Percentiles rank a stretch among this genome's conserved stretches.
These are phyloP conservation scores for Echeneis naucrates DNA, from an alignment of 2,797 vertebrate genomes.

Conservation along the genomic window DNA sequence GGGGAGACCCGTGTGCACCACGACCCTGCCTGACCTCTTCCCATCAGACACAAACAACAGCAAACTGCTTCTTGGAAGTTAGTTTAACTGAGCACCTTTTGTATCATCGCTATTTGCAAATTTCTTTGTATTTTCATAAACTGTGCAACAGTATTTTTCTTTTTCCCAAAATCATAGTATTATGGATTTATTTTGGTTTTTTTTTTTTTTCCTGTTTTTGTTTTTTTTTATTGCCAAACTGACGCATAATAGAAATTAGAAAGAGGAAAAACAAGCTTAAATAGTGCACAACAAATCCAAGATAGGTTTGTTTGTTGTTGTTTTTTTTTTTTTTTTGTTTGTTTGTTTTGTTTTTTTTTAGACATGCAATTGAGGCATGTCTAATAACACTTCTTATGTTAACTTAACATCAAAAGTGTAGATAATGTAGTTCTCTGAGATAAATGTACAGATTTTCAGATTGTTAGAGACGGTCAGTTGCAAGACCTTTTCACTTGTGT, in stretches of 20 bases:
- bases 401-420: slow-evolving; percentile 57
- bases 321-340: slow-evolving; percentile 31
- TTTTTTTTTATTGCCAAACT: slow-evolving; percentile 72
- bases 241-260: slow-evolving; percentile 57
- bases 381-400: slow-evolving; percentile 39
- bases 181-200: slow-evolving; percentile 36
- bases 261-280: slow-evolving; percentile 53
- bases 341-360: slow-evolving; percentile 47
- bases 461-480: slow-evolving; percentile 72
- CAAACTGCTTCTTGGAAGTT: slow-evolving; percentile 92
- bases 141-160: slow-evolving; percentile 70
- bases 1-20: slow-evolving; percentile 92
- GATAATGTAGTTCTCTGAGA: slow-evolving; percentile 64
- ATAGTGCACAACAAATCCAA: slow-evolving; percentile 35
- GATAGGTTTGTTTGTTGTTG: slow-evolving; percentile 31
- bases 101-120: slow-evolving; percentile 38
- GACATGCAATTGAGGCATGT: slow-evolving; percentile 35
- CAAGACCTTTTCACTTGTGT: slow-evolving; percentile 69
- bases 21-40: slow-evolving; percentile 91
- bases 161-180: slow-evolving; percentile 60
- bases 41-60: slow-evolving; percentile 90
- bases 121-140: slow-evolving; percentile 61
- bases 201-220: slow-evolving; percentile 66
- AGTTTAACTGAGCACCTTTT: slow-evolving; percentile 68
- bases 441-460: slow-evolving; percentile 76